phyloP scores from a whole-genome alignment of 1,140 invertebrate genomes.

The Aradophagus sp. region DNA sequence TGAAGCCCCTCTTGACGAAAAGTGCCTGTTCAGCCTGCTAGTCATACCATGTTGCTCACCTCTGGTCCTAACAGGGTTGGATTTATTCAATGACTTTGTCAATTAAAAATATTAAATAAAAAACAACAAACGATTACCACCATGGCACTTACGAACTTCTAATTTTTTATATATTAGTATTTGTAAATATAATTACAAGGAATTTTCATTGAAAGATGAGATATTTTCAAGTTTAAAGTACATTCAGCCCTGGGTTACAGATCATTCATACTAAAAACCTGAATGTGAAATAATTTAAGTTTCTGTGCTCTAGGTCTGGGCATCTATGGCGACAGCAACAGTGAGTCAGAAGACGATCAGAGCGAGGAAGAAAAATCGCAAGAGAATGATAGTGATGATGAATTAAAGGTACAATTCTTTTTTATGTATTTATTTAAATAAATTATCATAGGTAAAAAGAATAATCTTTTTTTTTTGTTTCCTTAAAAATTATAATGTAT shows the following conservation, averaged over 20 bases:
- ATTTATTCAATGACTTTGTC: too few species aligned
- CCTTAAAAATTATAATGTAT: too few species aligned
- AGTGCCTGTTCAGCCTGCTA: slow-evolving; percentile 54
- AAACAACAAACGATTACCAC: too few species aligned
- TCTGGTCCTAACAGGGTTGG: slow-evolving; percentile 45
- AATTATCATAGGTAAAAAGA: too few species aligned
- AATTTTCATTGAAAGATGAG: too few species aligned
- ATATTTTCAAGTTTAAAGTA: too few species aligned
- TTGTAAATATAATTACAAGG: background rate
- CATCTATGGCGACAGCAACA: slow-evolving; percentile 76
- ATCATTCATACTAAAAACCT: too few species aligned
- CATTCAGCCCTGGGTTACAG: too few species aligned
- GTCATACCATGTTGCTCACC: slow-evolving; percentile 53
- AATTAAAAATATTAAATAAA: too few species aligned
- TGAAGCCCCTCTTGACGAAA: slow-evolving; percentile 40
- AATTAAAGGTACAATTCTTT: slow-evolving; percentile 68
- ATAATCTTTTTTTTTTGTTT: too few species aligned
- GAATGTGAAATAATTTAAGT: slow-evolving; percentile 29
- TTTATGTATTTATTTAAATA: too few species aligned
- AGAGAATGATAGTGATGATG: slow-evolving; percentile 74
- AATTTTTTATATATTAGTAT: slow-evolving; percentile 14
- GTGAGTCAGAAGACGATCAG: slow-evolving; percentile 74
- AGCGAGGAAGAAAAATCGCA: slow-evolving; percentile 65
- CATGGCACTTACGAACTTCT: too few species aligned
- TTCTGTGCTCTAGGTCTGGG: slow-evolving; percentile 72